Base-by-base conservation (phyloP, 2,888 invertebrate species). In the Pyrochroa serraticornis region DNA sequence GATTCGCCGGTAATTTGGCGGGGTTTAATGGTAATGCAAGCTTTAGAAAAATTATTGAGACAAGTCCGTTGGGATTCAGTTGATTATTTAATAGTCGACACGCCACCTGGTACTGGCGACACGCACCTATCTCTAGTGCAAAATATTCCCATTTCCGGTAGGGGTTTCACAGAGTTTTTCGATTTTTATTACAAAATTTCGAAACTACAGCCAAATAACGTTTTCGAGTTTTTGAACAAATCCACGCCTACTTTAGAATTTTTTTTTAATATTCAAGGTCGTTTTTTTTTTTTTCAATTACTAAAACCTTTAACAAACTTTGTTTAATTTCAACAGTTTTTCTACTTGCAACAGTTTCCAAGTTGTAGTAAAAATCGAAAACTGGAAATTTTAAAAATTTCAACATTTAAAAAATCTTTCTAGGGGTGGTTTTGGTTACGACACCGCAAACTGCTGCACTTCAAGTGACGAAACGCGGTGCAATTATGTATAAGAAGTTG, bases 51-150 rank as follows among this genome's bases (percentile, higher is more conserved):
- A 66, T 80, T 97, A 22, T 82, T 96, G 31, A 83, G 91, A 63
- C 90, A 93, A 67, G 93, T 95, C n/a, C 84, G 86, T 33, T 97
- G 97, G 97, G 90, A 87, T 1, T 87, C 90, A 0, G 81, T 95
- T 47, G 95, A 97, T 81, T 89, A 91, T 75, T 84, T 97, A 53
- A 82, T 98, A 9, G 85, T 97, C 0, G 97, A 97, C 80, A 96
- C 97, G 68, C 97, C 97, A 1, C 97, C 97, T 0, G 97, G 97
- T 32, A 97, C 97, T 0, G 97, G 97, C 0, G 97, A 97, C 79
- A 93, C 95, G 0, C 95, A 96, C 76, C 82, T 97, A 1, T 95
- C 96, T 0, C 83, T 97, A 1, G 85, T 92, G 37, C 97, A 97
- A 79, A 94, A 92, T 79, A 81, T 95, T 43, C 92, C 93, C 1